phyloP scores from a whole-genome alignment of 2,888 invertebrate genomes.

The Lochmaea crataegi region DNA sequence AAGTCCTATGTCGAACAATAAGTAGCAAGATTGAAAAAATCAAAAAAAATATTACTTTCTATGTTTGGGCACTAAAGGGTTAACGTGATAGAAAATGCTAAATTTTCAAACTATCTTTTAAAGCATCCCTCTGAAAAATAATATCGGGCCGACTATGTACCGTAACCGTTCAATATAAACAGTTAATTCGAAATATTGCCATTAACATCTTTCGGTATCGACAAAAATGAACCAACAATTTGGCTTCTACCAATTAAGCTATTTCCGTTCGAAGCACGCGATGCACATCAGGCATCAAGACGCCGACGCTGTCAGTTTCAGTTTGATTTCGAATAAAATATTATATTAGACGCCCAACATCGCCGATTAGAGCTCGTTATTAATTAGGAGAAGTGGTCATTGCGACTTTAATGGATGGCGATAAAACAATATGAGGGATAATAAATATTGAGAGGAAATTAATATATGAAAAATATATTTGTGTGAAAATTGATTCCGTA shows the following conservation, averaged over 20 bases:
- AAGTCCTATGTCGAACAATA: too few species aligned
- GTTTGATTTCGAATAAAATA: conserved; percentile 41
- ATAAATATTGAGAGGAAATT: too few species aligned
- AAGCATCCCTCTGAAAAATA: not conserved
- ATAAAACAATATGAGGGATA: conserved; percentile 12
- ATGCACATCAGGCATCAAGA: conserved; percentile 36
- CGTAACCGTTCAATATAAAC: not conserved
- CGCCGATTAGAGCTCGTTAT: conserved; percentile 24
- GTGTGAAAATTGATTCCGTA: not conserved
- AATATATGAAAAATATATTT: conserved; percentile 16
- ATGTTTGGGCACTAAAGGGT: too few species aligned
- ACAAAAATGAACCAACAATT: conserved; percentile 31
- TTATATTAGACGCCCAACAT: conserved; percentile 33
- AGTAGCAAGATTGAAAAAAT: too few species aligned
- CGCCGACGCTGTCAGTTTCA: conserved; percentile 31
- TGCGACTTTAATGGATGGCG: conserved; percentile 4
- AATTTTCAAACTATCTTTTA: too few species aligned
- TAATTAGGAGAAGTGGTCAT: conserved; percentile 22
- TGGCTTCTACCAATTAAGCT: conserved; percentile 27
- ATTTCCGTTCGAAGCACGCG: conserved; percentile 31
- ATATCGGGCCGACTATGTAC: not conserved
- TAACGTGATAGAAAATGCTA: too few species aligned
- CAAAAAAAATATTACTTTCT: too few species aligned
- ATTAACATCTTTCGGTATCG: conserved; percentile 27
- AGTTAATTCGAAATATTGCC: conserved; percentile 22